These are phyloP conservation scores for Diplosoma virens DNA, from an alignment of 23 tunicate species.

Conservation along the genomic window DNA sequence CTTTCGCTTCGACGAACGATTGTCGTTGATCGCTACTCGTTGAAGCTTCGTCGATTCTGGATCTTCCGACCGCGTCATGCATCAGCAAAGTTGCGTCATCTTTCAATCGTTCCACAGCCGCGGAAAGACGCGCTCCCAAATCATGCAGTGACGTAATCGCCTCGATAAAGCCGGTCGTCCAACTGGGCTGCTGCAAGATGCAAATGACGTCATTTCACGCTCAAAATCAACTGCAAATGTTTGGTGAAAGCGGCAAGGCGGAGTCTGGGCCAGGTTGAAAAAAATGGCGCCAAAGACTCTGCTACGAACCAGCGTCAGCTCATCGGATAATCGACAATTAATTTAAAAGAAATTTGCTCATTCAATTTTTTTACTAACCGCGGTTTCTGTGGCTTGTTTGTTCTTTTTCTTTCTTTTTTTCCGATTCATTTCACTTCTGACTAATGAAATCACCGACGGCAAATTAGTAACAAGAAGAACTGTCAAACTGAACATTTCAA, in stretches of 20 bases:
- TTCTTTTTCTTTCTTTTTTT: constrained; percentile 59
- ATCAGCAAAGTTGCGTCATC: constrained; percentile 33
- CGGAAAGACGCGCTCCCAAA: constrained; percentile 5
- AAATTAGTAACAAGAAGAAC: constrained; percentile 36
- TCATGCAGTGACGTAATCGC: background rate
- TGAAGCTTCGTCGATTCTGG: too few species aligned
- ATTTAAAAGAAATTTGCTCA: background rate
- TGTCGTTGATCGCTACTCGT: too few species aligned
- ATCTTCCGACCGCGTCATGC: constrained; percentile 32
- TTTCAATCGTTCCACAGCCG: background rate
- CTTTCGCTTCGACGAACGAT: too few species aligned
- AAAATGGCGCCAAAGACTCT: background rate
- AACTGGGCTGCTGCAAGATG: background rate
- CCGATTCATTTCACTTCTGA: constrained; percentile 17
- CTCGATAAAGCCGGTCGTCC: constrained; percentile 8
- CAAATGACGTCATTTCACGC: background rate
- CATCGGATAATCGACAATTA: background rate
- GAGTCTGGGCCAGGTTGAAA: background rate
- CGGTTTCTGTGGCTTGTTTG: constrained; percentile 22
- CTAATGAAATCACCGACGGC: constrained; percentile 21
- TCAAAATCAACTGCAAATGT: too few species aligned
- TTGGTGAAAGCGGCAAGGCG: background rate
- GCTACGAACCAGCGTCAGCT: background rate
- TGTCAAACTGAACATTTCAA: constrained; percentile 71
- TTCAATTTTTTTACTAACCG: background rate